A percentile compares a stretch with the other conserved stretches of the same genome.
These are phyloP conservation scores for Drosophila kikkawai DNA, from an alignment of 1,140 invertebrate genomes.

Conservation along the genomic window DNA sequence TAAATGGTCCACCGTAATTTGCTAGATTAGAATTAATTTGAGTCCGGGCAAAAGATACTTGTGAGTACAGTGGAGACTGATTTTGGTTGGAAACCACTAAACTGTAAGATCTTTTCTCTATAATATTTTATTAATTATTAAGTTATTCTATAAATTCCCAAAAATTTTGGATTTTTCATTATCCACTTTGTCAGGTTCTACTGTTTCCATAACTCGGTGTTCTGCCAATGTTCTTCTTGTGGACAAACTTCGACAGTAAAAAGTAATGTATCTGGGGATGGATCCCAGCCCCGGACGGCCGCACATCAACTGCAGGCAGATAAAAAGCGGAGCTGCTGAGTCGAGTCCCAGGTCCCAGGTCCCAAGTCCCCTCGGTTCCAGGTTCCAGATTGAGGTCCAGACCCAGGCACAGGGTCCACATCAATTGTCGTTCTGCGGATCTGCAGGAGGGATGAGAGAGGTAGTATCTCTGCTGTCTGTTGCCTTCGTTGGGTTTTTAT, in stretches of 20 bases:
- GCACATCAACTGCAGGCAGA: conserved; percentile 24
- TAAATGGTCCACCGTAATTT: conserved; percentile 79
- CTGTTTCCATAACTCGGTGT: conserved; percentile 44
- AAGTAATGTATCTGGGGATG: conserved; percentile 58
- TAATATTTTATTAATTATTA: not conserved
- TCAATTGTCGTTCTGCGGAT: conserved; percentile 76
- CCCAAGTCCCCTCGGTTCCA: conserved; percentile 2
- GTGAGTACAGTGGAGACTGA: conserved; percentile 24
- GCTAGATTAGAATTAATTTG: conserved; percentile 81
- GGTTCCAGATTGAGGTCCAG: conserved; percentile 29
- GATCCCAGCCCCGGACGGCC: conserved; percentile 4
- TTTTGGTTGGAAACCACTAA: fast-evolving
- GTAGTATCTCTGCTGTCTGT: conserved; percentile 46
- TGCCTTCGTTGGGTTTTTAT: conserved; percentile 79
- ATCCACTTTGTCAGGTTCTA: not conserved
- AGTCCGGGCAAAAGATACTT: conserved; percentile 34
- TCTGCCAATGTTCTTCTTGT: conserved; percentile 25
- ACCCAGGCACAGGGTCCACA: conserved; percentile 62
- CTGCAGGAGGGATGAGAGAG: conserved; percentile 29
- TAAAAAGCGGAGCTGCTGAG: not conserved
- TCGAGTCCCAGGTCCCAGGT: conserved; percentile 9
- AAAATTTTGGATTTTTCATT: too few relatives aligned
- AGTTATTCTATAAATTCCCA: not conserved
- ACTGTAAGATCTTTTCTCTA: not conserved
- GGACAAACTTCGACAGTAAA: conserved; percentile 64